Percentiles rank a stretch among this genome's conserved stretches.
phyloP scores from a whole-genome alignment of 2,888 invertebrate genomes.

The Gari tellinella region DNA sequence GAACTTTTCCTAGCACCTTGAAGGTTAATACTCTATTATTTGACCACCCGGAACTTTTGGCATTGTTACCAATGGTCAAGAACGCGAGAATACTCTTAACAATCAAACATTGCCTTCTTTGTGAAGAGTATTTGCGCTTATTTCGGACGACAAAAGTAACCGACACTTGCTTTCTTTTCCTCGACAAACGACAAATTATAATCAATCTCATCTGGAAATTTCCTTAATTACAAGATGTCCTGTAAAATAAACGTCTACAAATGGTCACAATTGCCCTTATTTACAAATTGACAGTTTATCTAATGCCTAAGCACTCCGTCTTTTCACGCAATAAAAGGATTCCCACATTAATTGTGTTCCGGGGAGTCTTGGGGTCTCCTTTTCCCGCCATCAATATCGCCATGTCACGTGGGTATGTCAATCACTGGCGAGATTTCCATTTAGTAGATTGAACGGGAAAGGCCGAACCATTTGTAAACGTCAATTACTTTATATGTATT shows the following conservation, averaged over 20 bases:
- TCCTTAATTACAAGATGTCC: slow-evolving; percentile 59
- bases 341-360: slow-evolving; percentile 60
- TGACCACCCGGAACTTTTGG: no score
- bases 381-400: slow-evolving; percentile 61
- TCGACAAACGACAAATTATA: slow-evolving; percentile 29
- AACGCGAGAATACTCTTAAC: no score
- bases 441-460: slow-evolving; percentile 60
- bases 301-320: slow-evolving; percentile 46
- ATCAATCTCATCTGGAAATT: slow-evolving; percentile 41
- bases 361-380: slow-evolving; percentile 58
- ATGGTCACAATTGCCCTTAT: slow-evolving; percentile 62
- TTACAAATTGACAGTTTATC: slow-evolving; percentile 63
- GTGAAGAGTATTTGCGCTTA: no score
- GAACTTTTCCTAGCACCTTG: no score
- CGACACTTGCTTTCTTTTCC: not conserved
- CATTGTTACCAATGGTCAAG: no score
- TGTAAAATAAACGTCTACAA: slow-evolving; percentile 57
- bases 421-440: slow-evolving; percentile 59
- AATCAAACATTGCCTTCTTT: no score
- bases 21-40: no score
- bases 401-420: slow-evolving; percentile 62
- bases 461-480: slow-evolving; percentile 62
- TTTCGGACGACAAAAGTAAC: no score
- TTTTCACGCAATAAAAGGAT: slow-evolving; percentile 61
- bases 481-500: slow-evolving; percentile 68